phyloP scores from a whole-genome alignment of 1,140 invertebrate species.

The Nixonia krombeini region DNA sequence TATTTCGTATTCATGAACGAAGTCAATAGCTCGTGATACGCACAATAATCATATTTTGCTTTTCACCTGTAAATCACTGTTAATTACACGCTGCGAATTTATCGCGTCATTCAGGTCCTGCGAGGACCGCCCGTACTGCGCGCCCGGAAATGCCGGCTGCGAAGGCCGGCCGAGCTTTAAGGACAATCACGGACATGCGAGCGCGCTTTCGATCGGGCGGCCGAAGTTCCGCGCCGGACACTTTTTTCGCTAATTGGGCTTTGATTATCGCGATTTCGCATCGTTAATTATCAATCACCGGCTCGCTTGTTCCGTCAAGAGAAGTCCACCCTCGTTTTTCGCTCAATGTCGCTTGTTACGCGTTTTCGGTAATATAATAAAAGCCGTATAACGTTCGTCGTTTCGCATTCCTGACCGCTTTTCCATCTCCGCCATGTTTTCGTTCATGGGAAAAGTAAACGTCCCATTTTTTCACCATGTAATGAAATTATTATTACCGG shows the following conservation, averaged over 20 bases:
- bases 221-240: not conserved
- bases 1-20: constrained; percentile 41
- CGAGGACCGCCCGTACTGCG: too few species aligned
- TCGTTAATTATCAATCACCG: constrained; percentile 25
- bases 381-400: not conserved
- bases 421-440: not conserved
- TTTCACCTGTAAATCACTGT: constrained; percentile 38
- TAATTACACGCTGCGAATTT: constrained; percentile 20
- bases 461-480: constrained; percentile 29
- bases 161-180: not conserved
- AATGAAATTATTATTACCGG: constrained; percentile 45
- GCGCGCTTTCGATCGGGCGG: too few species aligned
- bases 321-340: constrained; percentile 13
- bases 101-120: not conserved
- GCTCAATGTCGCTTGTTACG: constrained; percentile 38
- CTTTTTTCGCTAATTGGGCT: constrained; percentile 21
- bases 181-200: too few species aligned
- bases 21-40: constrained; percentile 48
- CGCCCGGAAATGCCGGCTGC: constrained; percentile 5
- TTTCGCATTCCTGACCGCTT: constrained; percentile 4
- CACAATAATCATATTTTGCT: constrained; percentile 45
- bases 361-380: constrained; percentile 6
- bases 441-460: constrained; percentile 10
- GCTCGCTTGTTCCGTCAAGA: constrained; percentile 33
- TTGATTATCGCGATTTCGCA: constrained; percentile 32